Evolutionary conservation across 2,113 vertebrate species (phyloP).

Genomic region (Lophotis ruficrista): DNA sequence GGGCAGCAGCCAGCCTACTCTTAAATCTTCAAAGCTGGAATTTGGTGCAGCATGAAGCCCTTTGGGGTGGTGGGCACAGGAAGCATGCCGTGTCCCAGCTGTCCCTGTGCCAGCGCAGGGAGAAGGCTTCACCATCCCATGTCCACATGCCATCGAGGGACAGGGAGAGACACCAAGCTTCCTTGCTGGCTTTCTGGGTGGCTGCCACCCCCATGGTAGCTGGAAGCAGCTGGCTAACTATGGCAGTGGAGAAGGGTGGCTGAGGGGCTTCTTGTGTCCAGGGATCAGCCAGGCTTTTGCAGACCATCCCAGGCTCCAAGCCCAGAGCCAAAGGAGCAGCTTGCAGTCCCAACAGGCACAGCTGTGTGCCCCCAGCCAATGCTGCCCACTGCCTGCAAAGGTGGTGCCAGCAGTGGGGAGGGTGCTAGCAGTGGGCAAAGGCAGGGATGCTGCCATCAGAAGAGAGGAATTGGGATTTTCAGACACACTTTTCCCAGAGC

Average conservation of each 20-base stretch:
- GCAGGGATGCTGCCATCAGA: neutral
- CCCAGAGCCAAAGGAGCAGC: neutral
- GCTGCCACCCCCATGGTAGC: too few relatives aligned
- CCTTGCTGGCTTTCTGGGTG: neutral
- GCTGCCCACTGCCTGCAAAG: neutral
- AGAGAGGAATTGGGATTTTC: neutral
- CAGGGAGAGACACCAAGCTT: neutral
- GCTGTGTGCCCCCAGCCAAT: too few relatives aligned
- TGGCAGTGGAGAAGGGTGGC: too few relatives aligned
- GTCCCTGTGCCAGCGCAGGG: accelerated
- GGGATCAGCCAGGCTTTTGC: neutral
- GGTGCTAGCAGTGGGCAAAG: neutral
- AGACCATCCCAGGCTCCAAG: neutral
- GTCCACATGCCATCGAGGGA: accelerated
- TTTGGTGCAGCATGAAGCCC: neutral
- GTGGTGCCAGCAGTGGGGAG: neutral
- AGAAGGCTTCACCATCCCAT: neutral
- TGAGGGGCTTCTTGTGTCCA: neutral
- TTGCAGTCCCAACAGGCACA: neutral
- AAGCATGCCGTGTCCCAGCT: accelerated
- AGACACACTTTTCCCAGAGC: neutral
- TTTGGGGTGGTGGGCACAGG: accelerated
- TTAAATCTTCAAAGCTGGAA: neutral
- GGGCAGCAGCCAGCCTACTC: neutral
- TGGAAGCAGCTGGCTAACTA: neutral